phyloP scores from a whole-genome alignment of 2,888 invertebrate genomes.

The Agrotis segetum region DNA sequence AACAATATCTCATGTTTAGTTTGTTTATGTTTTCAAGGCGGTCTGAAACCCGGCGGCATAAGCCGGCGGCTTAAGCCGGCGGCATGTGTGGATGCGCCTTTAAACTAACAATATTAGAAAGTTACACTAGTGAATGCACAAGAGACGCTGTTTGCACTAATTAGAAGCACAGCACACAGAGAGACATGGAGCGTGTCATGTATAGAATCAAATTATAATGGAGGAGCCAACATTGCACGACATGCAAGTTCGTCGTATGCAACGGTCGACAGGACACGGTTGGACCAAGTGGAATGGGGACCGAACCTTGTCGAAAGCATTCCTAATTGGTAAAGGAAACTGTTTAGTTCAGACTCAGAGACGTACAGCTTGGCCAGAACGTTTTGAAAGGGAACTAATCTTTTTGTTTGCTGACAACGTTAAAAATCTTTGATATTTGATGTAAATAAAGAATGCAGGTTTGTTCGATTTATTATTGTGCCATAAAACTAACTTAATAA shows the following conservation, averaged over 20 bases:
- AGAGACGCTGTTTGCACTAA: slow-evolving; percentile 28
- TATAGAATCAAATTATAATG: slow-evolving; percentile 37
- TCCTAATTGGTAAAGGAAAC: slow-evolving; percentile 20
- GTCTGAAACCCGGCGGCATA: too few relatives aligned
- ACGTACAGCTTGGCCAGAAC: too few relatives aligned
- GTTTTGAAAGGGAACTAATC: too few relatives aligned
- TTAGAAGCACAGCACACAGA: slow-evolving; percentile 15
- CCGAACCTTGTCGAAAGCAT: not conserved
- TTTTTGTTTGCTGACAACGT: too few relatives aligned
- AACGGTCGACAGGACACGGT: slow-evolving; percentile 12
- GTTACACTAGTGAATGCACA: not conserved
- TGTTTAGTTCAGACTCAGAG: not conserved
- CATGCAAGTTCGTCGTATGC: not conserved
- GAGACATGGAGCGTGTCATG: slow-evolving; percentile 12
- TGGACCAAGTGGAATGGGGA: slow-evolving; percentile 1
- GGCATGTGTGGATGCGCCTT: too few relatives aligned
- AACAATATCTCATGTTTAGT: too few relatives aligned
- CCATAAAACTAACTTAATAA: too few relatives aligned
- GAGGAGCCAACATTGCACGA: slow-evolving; percentile 3
- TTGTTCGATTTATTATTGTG: too few relatives aligned
- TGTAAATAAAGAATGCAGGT: too few relatives aligned
- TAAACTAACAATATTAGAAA: slow-evolving; percentile 17
- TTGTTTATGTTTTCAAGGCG: too few relatives aligned
- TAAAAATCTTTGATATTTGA: too few relatives aligned
- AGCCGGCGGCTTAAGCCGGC: too few relatives aligned